Conservation (phyloP, 2,888 invertebrate genomes). For the Caenorhabditis doughertyi region DNA sequence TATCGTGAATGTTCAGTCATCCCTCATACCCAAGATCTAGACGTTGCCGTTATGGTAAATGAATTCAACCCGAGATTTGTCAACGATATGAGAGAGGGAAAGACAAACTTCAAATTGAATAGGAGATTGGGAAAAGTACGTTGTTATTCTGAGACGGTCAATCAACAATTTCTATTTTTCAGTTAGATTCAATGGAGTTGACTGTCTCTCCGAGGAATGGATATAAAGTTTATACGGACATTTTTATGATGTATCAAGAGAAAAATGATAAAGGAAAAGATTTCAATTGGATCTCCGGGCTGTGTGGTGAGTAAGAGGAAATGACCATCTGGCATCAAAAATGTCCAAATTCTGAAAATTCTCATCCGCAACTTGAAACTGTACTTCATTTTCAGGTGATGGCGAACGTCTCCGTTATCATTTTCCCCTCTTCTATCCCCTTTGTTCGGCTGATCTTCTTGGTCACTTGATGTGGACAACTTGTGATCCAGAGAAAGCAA, state of each 20-base stretch:
- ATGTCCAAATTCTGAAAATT: neutral
- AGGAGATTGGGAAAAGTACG: constrained; percentile 29
- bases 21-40: constrained; percentile 49
- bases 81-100: constrained; percentile 9
- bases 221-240: neutral
- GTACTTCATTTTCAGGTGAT: constrained; percentile 19
- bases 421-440: neutral
- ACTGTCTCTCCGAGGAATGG: constrained; percentile 7
- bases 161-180: neutral
- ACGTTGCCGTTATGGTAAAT: neutral
- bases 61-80: constrained; percentile 42
- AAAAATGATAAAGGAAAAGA: constrained; percentile 4
- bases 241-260: constrained; percentile 23
- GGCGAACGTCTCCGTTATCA: constrained; percentile 11
- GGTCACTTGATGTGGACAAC: constrained; percentile 12
- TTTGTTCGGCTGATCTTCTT: constrained; percentile 8
- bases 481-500: constrained; percentile 23
- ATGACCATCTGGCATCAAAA: neutral
- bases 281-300: constrained; percentile 21
- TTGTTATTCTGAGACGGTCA: neutral
- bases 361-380: no score
- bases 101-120: neutral
- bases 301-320: constrained; percentile 4
- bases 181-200: constrained; percentile 26
- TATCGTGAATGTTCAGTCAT: constrained; percentile 51